These are phyloP conservation scores for Cyclina sinensis DNA, from an alignment of 1,140 invertebrate genomes.

Conservation along the genomic window DNA sequence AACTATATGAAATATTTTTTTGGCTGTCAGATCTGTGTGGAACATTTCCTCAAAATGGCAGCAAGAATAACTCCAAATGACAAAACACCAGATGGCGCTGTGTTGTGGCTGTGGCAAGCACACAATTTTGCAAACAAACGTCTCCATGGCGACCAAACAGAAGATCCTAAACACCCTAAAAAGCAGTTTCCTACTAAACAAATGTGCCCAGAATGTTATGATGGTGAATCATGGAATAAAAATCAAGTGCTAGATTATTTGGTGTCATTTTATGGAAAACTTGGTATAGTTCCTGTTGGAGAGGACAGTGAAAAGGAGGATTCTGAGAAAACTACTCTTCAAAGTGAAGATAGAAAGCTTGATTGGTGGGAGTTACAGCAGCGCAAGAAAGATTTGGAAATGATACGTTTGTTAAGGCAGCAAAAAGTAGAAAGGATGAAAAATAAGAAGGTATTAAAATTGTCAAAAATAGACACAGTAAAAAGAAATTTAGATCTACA, in stretches of 20 bases:
- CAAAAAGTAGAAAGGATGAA: conserved; percentile 62
- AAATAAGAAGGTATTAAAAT: conserved; percentile 20
- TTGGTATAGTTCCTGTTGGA: conserved; percentile 67
- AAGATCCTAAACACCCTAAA: conserved; percentile 97
- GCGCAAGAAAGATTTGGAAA: conserved; percentile 76
- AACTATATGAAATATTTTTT: conserved; percentile 97
- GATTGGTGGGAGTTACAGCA: conserved; percentile 83
- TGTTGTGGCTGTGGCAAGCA: conserved; percentile 97
- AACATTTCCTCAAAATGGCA: conserved; percentile 92
- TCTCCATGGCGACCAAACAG: conserved; percentile 93
- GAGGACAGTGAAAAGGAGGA: conserved; percentile 18
- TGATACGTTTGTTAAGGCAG: conserved; percentile 71
- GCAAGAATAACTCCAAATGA: conserved; percentile 91
- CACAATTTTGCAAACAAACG: conserved; percentile 96
- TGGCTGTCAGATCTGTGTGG: conserved; percentile 95
- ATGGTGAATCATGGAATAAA: conserved; percentile 89
- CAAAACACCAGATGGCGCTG: conserved; percentile 90
- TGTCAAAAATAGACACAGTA: neutral
- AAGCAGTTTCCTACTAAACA: conserved; percentile 93
- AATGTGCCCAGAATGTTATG: conserved; percentile 91
- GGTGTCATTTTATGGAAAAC: conserved; percentile 90
- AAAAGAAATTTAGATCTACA: neutral
- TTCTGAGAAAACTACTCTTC: neutral
- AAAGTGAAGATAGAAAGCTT: conserved; percentile 48
- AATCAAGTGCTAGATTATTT: conserved; percentile 92